Percentiles rank a stretch among this genome's conserved stretches.
phyloP scores from a whole-genome alignment of 2,113 vertebrate species.

The Furnarius figulus region DNA sequence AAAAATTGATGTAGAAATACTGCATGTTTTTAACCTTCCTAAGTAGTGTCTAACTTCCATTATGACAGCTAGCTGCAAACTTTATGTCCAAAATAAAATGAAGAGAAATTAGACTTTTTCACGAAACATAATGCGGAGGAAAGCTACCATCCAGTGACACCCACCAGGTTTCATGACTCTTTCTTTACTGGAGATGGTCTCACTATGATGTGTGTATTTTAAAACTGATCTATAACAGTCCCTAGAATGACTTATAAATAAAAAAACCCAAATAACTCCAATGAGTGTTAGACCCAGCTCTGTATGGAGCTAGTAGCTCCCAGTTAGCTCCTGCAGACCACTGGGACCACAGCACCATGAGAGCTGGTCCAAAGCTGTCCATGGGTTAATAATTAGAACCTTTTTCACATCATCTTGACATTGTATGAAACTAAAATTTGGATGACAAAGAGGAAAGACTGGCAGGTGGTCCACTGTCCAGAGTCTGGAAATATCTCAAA shows the following conservation, averaged over 20 bases:
- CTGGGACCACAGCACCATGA: not conserved
- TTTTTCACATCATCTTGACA: not conserved
- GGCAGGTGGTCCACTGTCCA: rapidly evolving
- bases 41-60: not conserved
- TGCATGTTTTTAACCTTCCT: not conserved
- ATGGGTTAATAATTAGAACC: not conserved
- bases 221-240: not conserved
- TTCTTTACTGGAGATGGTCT: not conserved
- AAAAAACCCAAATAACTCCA: not conserved
- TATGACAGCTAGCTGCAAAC: not conserved
- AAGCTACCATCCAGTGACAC: not conserved
- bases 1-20: not conserved
- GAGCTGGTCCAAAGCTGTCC: not conserved
- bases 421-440: not conserved
- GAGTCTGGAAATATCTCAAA: not conserved
- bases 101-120: not conserved
- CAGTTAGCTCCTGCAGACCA: not conserved
- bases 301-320: not conserved
- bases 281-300: not conserved
- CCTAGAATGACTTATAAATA: not conserved
- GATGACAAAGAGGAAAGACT: not conserved
- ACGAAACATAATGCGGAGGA: not conserved
- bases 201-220: not conserved
- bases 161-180: not conserved
- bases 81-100: not conserved